Evolutionary conservation across 2,113 vertebrate species (phyloP).

Genomic region (Antidorcas marsupialis): DNA sequence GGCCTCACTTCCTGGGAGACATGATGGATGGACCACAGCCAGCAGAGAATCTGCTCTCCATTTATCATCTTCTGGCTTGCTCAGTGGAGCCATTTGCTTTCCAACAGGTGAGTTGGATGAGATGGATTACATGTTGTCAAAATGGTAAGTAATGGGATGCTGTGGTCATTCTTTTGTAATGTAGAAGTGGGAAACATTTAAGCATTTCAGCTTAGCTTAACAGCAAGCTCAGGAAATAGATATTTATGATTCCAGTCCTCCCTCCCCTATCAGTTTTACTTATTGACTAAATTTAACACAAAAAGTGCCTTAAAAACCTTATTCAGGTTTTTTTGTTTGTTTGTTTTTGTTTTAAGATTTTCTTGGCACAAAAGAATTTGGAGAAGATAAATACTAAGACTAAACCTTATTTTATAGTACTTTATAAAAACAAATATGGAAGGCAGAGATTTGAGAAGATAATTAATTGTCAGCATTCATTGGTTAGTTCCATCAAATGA

Average conservation of each 20-base stretch:
- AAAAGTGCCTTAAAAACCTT: background rate
- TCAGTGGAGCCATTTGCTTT: slow-evolving; percentile 35
- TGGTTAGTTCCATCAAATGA: background rate
- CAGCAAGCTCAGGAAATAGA: slow-evolving; percentile 1
- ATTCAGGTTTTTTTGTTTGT: background rate
- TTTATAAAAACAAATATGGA: background rate
- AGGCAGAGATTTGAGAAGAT: background rate
- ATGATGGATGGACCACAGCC: slow-evolving; percentile 19
- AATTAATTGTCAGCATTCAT: background rate
- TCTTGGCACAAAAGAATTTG: background rate
- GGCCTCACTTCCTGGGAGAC: background rate
- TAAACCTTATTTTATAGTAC: background rate
- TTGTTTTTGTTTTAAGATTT: background rate
- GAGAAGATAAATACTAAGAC: background rate
- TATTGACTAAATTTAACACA: background rate
- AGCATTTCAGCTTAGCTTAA: slow-evolving; percentile 25
- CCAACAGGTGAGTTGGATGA: slow-evolving; percentile 41
- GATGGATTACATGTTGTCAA: slow-evolving; percentile 60
- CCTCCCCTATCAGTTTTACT: background rate
- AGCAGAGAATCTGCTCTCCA: background rate
- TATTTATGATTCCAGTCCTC: background rate
- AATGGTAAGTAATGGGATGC: slow-evolving; percentile 35
- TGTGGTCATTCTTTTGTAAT: slow-evolving; percentile 47
- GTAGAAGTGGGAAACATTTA: slow-evolving; percentile 8
- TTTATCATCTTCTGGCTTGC: slow-evolving; percentile 41